Evolutionary conservation across 2,888 invertebrate genomes (phyloP).

Genomic region (Tipula lateralis): DNA sequence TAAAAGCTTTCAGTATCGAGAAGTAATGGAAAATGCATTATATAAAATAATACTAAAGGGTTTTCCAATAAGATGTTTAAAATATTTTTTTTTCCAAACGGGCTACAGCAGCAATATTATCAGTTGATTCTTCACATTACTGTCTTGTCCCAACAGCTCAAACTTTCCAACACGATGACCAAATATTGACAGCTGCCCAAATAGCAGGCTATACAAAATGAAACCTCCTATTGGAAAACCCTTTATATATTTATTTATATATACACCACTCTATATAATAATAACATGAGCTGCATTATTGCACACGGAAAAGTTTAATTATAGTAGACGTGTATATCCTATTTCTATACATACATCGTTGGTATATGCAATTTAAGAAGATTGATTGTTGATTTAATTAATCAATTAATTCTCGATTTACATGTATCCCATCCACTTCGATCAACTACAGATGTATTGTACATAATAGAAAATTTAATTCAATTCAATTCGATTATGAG

Average conservation of each 20-base stretch:
- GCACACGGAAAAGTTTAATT: background rate
- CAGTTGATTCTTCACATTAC: too few species aligned
- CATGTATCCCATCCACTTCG: background rate
- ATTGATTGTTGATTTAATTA: conserved; percentile 19
- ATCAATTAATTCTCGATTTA: background rate
- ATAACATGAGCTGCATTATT: background rate
- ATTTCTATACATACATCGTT: background rate
- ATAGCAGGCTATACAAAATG: too few species aligned
- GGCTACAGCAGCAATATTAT: too few species aligned
- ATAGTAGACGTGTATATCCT: background rate
- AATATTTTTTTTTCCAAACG: too few species aligned
- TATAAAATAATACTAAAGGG: background rate
- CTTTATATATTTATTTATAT: too few species aligned
- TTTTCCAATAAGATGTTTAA: too few species aligned
- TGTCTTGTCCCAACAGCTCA: too few species aligned
- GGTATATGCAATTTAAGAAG: background rate
- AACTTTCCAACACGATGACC: too few species aligned
- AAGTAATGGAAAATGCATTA: background rate
- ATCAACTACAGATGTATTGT: background rate
- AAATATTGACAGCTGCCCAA: too few species aligned
- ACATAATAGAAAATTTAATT: background rate
- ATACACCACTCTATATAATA: background rate
- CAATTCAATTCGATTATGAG: background rate
- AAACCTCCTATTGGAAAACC: too few species aligned
- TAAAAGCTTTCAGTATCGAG: background rate